Evolutionary conservation across 2,113 vertebrate species (phyloP).

Genomic region (Esox niger): DNA sequence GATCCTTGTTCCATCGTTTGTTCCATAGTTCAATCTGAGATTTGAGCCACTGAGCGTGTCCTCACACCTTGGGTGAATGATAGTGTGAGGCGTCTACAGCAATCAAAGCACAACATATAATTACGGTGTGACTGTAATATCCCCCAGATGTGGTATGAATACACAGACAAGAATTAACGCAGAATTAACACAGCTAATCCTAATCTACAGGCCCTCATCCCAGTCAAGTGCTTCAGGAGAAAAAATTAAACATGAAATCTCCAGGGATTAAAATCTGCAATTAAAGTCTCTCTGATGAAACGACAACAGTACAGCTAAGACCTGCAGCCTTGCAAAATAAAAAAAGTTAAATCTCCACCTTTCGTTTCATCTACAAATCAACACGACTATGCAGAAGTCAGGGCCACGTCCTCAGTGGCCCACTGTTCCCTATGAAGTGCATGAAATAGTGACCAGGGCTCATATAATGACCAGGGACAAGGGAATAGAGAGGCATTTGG

Average conservation of each 20-base stretch:
- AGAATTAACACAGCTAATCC: slow-evolving; percentile 54
- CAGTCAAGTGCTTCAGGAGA: slow-evolving; percentile 47
- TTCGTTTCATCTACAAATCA: slow-evolving; percentile 53
- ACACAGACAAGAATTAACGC: slow-evolving; percentile 43
- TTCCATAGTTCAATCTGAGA: too few relatives aligned
- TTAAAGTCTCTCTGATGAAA: slow-evolving; percentile 43
- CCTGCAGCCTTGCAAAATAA: slow-evolving; percentile 47
- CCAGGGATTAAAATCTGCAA: slow-evolving; percentile 59
- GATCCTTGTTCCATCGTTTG: too few relatives aligned
- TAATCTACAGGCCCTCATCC: slow-evolving; percentile 20
- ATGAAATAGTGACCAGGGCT: too few relatives aligned
- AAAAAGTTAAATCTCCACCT: slow-evolving; percentile 51
- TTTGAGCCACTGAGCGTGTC: too few relatives aligned
- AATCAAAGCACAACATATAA: too few relatives aligned
- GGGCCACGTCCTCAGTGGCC: too few relatives aligned
- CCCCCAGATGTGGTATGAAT: slow-evolving; percentile 43
- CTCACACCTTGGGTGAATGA: background rate
- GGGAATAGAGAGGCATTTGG: too few relatives aligned
- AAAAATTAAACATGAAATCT: slow-evolving; percentile 45
- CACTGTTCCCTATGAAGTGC: too few relatives aligned
- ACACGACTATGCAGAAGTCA: slow-evolving; percentile 23
- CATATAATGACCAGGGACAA: too few relatives aligned
- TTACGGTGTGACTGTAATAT: slow-evolving; percentile 5
- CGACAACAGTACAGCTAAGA: slow-evolving; percentile 49
- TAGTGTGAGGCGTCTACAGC: too few relatives aligned